Base-by-base conservation (phyloP, 1,140 invertebrate species). In the Neuroterus valhalla region DNA sequence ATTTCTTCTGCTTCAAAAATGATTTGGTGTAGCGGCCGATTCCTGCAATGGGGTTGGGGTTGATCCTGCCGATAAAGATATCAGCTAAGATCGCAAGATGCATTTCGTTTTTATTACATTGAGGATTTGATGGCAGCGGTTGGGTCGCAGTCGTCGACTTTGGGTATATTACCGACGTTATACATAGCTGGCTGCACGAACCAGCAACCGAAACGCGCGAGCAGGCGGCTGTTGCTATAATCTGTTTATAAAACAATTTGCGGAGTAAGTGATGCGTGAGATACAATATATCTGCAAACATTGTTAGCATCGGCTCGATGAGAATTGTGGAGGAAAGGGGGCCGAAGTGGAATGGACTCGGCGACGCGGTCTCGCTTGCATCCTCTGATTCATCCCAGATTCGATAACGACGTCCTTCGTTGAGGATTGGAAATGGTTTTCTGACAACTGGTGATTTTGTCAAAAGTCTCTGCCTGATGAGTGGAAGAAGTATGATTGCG, bases 161-260 rank as follows among this genome's bases (percentile, higher is more conserved):
- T 23, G 55, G 55, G 55, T 62, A 62, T 62, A 62, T 62, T 62
- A 62, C 55, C 55, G 31, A 31, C 55, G 55, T 14, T 62, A 62
- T 26, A 38, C 31, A 38, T 38, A 38, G 52, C 38, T 66, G 78
- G 71, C 68, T 79, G 71, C 62, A 43, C 81, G 76, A 82, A 77
- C 77, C 55, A 62, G 55, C 55, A 38, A 62, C 81, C 67, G 80
- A 74, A 77, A 79, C 76, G 71, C 68, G 77, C 70, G 80, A 76
- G 80, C 72, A 74, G 69, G 77, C 84, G 82, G 88, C 87, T 88
- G 88, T 89, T 81, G 84, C 85, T 83, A 85, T 90, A 90, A 90
- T 90, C 89, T 90, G 89, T 90, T 90, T 90, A 90, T 90, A 90
- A 90, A 90, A 90, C 89, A 90, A 90, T 90, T 90, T 90, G 89